Percentiles rank a stretch among this genome's conserved stretches.
Evolutionary conservation across 2,113 vertebrate species (phyloP).

Genomic region (Dissostichus mawsoni): DNA sequence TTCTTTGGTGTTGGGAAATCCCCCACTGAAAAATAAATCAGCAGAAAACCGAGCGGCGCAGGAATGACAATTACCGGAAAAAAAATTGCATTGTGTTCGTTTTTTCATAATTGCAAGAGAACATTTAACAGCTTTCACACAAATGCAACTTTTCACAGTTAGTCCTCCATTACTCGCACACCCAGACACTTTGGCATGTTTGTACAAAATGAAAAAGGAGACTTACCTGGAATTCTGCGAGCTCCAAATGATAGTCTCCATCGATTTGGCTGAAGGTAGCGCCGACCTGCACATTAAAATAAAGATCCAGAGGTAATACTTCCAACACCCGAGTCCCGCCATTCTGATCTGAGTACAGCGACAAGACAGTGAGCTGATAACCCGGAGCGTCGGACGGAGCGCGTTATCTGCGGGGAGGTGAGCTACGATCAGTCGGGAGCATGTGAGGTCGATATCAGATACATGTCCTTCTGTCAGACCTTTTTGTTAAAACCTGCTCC

Average conservation of each 20-base stretch:
- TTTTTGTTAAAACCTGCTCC: slow-evolving; percentile 38
- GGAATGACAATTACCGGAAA: slow-evolving; percentile 37
- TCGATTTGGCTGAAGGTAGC: slow-evolving; percentile 77
- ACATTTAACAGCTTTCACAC: slow-evolving; percentile 34
- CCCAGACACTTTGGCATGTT: slow-evolving; percentile 36
- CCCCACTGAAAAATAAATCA: slow-evolving; percentile 57
- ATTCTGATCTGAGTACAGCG: slow-evolving; percentile 66
- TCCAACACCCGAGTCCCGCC: slow-evolving; percentile 82
- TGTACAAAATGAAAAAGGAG: slow-evolving; percentile 46
- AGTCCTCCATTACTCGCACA: slow-evolving; percentile 58
- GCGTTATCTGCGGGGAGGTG: slow-evolving; percentile 66
- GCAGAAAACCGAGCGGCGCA: slow-evolving; percentile 34
- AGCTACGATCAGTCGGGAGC: slow-evolving; percentile 80
- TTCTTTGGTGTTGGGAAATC: slow-evolving; percentile 60
- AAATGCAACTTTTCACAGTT: slow-evolving; percentile 55
- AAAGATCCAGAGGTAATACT: slow-evolving; percentile 85
- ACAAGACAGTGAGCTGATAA: slow-evolving; percentile 51
- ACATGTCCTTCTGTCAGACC: slow-evolving; percentile 79
- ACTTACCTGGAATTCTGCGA: slow-evolving; percentile 85
- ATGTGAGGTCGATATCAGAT: slow-evolving; percentile 79
- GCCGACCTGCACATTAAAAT: slow-evolving; percentile 81
- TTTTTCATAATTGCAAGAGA: slow-evolving; percentile 33
- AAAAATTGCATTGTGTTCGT: slow-evolving; percentile 35
- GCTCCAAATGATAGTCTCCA: slow-evolving; percentile 86
- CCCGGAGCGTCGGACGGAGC: slow-evolving; percentile 62